Conservation (phyloP, 2,888 invertebrate genomes). For the Spatulosminthurus flaviceps region DNA sequence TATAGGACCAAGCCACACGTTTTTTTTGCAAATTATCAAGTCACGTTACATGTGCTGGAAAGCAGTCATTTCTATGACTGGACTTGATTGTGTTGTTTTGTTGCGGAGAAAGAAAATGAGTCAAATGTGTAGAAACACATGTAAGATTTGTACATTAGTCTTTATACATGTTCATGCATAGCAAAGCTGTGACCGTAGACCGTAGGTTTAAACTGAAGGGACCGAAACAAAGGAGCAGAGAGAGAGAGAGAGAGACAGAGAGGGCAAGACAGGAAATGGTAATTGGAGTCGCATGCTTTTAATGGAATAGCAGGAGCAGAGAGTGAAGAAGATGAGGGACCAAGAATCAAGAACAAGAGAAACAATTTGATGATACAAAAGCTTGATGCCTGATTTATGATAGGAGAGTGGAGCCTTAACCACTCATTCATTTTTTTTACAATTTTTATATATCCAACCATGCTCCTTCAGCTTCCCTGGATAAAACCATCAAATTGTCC, state of each 20-base stretch:
- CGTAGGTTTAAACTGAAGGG: constrained; percentile 25
- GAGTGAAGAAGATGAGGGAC: constrained; percentile 31
- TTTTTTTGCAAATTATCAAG: constrained; percentile 4
- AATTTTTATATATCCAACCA: background rate
- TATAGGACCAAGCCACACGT: too few relatives aligned
- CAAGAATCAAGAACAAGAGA: background rate
- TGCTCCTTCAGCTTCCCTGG: too few relatives aligned
- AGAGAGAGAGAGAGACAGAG: too few relatives aligned
- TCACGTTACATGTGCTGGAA: background rate
- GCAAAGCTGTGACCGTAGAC: constrained; percentile 1
- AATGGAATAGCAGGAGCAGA: constrained; percentile 39
- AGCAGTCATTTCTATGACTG: background rate
- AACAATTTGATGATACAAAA: constrained; percentile 15
- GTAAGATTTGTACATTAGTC: background rate
- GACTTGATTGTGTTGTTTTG: background rate
- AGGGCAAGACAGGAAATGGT: constrained; percentile 48
- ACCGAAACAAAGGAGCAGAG: constrained; percentile 42
- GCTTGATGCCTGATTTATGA: constrained; percentile 39
- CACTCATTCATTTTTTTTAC: constrained; percentile 27
- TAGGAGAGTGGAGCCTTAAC: constrained; percentile 35
- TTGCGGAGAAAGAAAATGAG: too few relatives aligned
- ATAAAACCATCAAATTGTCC: constrained; percentile 11
- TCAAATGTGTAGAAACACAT: constrained; percentile 5
- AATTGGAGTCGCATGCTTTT: constrained; percentile 54
- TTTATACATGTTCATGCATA: too few relatives aligned